Percentiles rank a stretch among this genome's conserved stretches.
phyloP scores from a whole-genome alignment of 2,888 invertebrate species.

The Drosophila putrida region DNA sequence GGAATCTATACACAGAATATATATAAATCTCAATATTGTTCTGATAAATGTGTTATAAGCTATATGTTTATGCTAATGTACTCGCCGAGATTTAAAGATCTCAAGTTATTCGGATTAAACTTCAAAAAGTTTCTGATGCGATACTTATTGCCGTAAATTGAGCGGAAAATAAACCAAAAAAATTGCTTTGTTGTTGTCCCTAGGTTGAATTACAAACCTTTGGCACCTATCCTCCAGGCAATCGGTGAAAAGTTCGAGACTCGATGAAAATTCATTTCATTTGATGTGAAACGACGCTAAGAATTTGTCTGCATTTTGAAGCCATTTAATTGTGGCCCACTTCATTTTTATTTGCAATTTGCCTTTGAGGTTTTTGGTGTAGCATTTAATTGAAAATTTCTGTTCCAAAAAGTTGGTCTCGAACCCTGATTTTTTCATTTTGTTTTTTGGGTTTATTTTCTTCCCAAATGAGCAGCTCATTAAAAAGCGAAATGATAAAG shows the following conservation, averaged over 20 bases:
- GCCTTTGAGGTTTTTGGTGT: slow-evolving; percentile 75
- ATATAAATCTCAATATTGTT: slow-evolving; percentile 34
- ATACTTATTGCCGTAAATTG: slow-evolving; percentile 43
- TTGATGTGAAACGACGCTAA: slow-evolving; percentile 54
- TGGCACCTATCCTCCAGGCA: not conserved
- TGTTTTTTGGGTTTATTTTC: not conserved
- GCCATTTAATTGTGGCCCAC: slow-evolving; percentile 46
- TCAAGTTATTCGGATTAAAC: slow-evolving; percentile 49
- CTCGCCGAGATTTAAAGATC: slow-evolving; percentile 36
- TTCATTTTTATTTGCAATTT: slow-evolving; percentile 59
- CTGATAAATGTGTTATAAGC: slow-evolving; percentile 59
- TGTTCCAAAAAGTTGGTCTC: slow-evolving; percentile 51
- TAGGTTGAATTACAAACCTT: slow-evolving; percentile 58
- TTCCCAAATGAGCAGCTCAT: slow-evolving; percentile 64
- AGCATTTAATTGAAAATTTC: slow-evolving; percentile 71
- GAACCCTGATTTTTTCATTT: slow-evolving; percentile 13
- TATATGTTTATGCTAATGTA: slow-evolving; percentile 57
- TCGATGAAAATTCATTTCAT: slow-evolving; percentile 61
- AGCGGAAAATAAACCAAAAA: slow-evolving; percentile 26
- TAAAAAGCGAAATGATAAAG: slow-evolving; percentile 49
- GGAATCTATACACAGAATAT: slow-evolving; percentile 16
- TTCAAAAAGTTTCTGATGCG: slow-evolving; percentile 54
- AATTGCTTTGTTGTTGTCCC: slow-evolving; percentile 33
- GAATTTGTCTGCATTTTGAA: slow-evolving; percentile 61
- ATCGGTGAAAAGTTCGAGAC: slow-evolving; percentile 33